Conservation (phyloP, 1,140 invertebrate genomes). For the Drosophila auraria region DNA sequence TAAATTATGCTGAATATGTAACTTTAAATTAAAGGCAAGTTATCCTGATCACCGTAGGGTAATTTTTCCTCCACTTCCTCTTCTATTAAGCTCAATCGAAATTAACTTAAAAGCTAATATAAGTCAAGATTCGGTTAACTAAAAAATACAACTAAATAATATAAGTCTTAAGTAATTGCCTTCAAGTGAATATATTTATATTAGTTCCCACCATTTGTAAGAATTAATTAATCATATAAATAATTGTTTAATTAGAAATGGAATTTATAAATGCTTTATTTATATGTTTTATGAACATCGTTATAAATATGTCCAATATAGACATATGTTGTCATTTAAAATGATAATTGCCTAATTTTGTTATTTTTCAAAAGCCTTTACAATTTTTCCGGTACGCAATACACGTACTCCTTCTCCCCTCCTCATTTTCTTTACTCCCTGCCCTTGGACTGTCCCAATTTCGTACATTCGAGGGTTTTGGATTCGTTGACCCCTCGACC, state of each 20-base stretch:
- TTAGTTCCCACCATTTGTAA: too few relatives aligned
- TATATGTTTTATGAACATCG: too few relatives aligned
- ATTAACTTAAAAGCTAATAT: too few relatives aligned
- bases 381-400: background rate
- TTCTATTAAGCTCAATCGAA: background rate
- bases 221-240: too few relatives aligned
- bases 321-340: too few relatives aligned
- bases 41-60: background rate
- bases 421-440: background rate
- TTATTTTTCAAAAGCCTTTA: too few relatives aligned
- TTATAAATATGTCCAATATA: too few relatives aligned
- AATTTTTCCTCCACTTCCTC: conserved; percentile 2
- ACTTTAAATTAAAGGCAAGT: conserved; percentile 32
- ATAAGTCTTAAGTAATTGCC: background rate
- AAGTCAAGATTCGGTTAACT: too few relatives aligned
- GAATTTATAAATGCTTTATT: too few relatives aligned
- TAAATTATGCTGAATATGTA: conserved; percentile 8
- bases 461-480: conserved; percentile 4
- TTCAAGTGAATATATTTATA: background rate
- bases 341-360: too few relatives aligned
- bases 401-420: too few relatives aligned
- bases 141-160: background rate
- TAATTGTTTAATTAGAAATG: too few relatives aligned
- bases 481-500: conserved; percentile 31
- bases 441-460: background rate